phyloP scores from a whole-genome alignment of 2,113 vertebrate genomes.

The Meles meles region DNA sequence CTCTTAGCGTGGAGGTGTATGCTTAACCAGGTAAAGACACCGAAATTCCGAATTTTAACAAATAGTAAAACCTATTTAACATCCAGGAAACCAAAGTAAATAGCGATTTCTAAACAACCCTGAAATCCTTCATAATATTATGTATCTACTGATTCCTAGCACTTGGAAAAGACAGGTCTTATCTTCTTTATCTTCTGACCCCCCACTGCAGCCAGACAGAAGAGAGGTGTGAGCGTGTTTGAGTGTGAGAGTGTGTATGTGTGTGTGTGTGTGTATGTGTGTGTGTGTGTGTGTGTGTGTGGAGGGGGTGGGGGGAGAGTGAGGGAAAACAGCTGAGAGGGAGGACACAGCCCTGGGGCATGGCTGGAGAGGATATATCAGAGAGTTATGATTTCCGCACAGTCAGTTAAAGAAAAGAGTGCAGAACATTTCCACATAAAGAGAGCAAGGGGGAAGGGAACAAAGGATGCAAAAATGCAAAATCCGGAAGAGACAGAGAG shows the following conservation, averaged over 20 bases:
- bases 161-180: neutral
- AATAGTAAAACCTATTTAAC: neutral
- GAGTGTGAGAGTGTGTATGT: neutral
- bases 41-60: neutral
- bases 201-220: neutral
- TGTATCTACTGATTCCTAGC: neutral
- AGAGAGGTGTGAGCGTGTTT: neutral
- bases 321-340: neutral
- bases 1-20: neutral
- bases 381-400: conserved; percentile 8
- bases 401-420: neutral
- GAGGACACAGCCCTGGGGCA: neutral
- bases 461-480: neutral
- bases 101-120: neutral
- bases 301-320: neutral
- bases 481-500: neutral
- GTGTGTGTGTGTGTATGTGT: neutral
- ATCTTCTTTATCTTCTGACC: neutral
- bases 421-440: neutral
- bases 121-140: neutral
- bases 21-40: neutral
- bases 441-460: neutral
- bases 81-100: neutral
- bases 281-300: neutral
- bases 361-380: neutral